A percentile compares a stretch with the other conserved stretches of the same genome.
These are phyloP conservation scores for Dascyllus trimaculatus DNA, from an alignment of 2,113 vertebrate species.

Conservation along the genomic window DNA sequence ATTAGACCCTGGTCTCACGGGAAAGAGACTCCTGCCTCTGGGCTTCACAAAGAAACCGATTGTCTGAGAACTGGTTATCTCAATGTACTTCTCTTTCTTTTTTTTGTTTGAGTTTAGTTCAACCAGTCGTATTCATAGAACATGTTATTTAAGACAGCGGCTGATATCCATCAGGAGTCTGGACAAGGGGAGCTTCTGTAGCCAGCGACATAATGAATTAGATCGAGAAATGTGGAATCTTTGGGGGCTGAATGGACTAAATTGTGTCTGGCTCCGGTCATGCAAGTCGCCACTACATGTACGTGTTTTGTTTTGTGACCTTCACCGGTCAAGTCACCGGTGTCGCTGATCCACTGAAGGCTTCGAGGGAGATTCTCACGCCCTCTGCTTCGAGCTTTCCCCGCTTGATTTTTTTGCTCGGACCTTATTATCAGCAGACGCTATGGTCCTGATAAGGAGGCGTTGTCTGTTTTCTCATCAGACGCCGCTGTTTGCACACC, in stretches of 20 bases:
- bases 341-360: not conserved
- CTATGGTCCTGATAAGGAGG: not conserved
- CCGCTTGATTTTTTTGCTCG: too few species aligned
- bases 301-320: conserved; percentile 3
- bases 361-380: not conserved
- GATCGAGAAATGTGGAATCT: conserved; percentile 49
- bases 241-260: conserved; percentile 41
- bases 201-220: conserved; percentile 41
- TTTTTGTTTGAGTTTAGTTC: conserved; percentile 46
- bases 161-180: conserved; percentile 64
- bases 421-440: not conserved
- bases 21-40: conserved; percentile 49
- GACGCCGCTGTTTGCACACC: conserved; percentile 12
- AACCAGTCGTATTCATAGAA: conserved; percentile 42
- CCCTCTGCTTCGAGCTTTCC: too few species aligned
- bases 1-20: conserved; percentile 67
- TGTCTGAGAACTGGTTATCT: conserved; percentile 72
- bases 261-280: conserved; percentile 34
- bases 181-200: conserved; percentile 66
- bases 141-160: conserved; percentile 73
- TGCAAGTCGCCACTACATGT: not conserved
- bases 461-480: conserved; percentile 9
- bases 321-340: not conserved
- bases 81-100: conserved; percentile 33
- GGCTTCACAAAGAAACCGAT: conserved; percentile 67